Percentiles rank a stretch among this genome's conserved stretches.
Conservation (phyloP, 2,113 vertebrate genomes). For the Ondatra zibethicus region DNA sequence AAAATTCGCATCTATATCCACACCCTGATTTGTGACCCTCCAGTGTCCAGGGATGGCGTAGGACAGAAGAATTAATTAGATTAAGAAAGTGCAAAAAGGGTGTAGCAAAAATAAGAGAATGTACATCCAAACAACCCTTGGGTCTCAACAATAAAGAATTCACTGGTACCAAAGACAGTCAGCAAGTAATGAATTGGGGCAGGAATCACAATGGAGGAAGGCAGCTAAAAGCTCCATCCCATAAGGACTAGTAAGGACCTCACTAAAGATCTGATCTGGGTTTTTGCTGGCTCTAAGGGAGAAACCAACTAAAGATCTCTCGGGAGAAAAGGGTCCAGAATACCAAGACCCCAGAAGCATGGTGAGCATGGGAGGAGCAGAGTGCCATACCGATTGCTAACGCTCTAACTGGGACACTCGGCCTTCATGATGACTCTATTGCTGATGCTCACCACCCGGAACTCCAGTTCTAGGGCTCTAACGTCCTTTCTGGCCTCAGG, state of each 20-base stretch:
- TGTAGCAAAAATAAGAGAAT: neutral
- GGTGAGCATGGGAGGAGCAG: neutral
- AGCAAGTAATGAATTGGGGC: neutral
- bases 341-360: neutral
- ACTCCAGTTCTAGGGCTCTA: neutral
- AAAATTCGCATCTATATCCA: slow-evolving; percentile 5
- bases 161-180: neutral
- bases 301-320: neutral
- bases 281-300: neutral
- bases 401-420: neutral
- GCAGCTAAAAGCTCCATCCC: neutral
- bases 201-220: neutral
- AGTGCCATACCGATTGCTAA: neutral
- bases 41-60: neutral
- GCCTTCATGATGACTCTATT: neutral
- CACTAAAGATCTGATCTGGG: neutral
- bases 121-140: neutral
- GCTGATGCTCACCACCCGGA: neutral
- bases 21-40: neutral
- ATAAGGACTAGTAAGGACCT: neutral
- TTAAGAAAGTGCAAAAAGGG: neutral
- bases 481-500: neutral
- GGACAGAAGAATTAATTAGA: neutral
- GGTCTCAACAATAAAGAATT: neutral
- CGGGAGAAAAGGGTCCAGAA: neutral